Percentiles rank a stretch among this genome's conserved stretches.
phyloP scores from a whole-genome alignment of 2,113 vertebrate species.

The Hemiprocne comata region DNA sequence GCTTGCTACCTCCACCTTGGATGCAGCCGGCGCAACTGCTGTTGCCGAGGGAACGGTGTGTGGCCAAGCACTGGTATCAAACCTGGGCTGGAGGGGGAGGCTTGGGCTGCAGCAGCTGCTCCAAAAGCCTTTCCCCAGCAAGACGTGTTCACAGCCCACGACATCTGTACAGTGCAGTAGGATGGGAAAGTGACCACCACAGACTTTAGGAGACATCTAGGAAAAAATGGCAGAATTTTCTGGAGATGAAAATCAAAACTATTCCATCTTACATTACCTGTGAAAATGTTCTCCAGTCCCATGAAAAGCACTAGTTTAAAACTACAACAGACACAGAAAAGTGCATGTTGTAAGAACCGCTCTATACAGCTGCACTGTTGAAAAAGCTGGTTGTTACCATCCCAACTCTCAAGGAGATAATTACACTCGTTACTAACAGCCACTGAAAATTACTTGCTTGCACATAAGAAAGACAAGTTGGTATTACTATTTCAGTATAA shows the following conservation, averaged over 20 bases:
- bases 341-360: background rate
- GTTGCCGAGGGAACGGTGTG: background rate
- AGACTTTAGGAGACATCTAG: background rate
- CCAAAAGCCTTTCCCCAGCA: background rate
- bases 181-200: background rate
- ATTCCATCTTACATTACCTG: background rate
- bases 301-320: background rate
- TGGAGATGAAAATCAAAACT: background rate
- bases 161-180: background rate
- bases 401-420: background rate
- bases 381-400: background rate
- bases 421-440: background rate
- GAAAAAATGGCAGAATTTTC: background rate
- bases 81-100: background rate
- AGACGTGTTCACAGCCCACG: background rate
- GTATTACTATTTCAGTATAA: background rate
- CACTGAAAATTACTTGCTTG: background rate
- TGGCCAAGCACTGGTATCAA: accelerated
- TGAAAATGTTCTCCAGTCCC: background rate
- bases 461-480: background rate
- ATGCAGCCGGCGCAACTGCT: background rate
- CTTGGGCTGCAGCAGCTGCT: background rate
- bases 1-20: background rate
- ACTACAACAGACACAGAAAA: background rate
- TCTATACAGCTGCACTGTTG: background rate